Conservation (phyloP, 1,140 invertebrate genomes). For the Atta texana region DNA sequence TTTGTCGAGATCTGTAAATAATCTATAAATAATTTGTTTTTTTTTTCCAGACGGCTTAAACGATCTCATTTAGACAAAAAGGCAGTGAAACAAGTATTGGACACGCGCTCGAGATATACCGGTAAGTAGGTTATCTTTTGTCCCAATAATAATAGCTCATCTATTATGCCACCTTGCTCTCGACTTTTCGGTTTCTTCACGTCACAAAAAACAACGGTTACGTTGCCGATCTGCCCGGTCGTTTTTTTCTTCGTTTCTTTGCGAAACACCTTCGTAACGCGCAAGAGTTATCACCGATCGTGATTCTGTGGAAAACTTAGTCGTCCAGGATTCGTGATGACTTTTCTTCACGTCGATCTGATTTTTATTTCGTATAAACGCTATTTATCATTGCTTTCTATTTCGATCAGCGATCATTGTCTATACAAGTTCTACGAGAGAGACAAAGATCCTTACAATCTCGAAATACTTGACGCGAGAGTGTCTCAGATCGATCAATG, state of each 20-base stretch:
- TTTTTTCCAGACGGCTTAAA: conserved; percentile 22
- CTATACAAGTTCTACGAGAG: not conserved
- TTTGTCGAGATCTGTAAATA: conserved; percentile 53
- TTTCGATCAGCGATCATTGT: not conserved
- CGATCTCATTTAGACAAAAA: conserved; percentile 48
- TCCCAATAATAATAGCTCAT: conserved; percentile 43
- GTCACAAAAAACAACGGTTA: conserved; percentile 66
- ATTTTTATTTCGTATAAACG: not conserved
- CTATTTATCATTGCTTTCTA: not conserved
- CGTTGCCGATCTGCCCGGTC: conserved; percentile 9
- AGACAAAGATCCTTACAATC: not conserved
- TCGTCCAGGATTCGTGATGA: not conserved
- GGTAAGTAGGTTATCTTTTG: conserved; percentile 78
- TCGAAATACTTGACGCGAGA: not conserved
- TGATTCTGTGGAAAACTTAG: not conserved
- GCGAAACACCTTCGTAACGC: not conserved
- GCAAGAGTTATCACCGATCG: not conserved
- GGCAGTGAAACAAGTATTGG: conserved; percentile 28
- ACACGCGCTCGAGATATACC: conserved; percentile 11
- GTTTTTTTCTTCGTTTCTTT: conserved; percentile 23
- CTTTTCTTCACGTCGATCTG: not conserved
- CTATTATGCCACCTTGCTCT: not conserved
- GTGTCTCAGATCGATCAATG: conserved; percentile 13
- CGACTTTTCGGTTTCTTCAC: conserved; percentile 69
- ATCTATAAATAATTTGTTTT: conserved; percentile 43